A percentile compares a stretch with the other conserved stretches of the same genome.
Conservation (phyloP, 2,113 vertebrate genomes). For the Tinamus guttatus region DNA sequence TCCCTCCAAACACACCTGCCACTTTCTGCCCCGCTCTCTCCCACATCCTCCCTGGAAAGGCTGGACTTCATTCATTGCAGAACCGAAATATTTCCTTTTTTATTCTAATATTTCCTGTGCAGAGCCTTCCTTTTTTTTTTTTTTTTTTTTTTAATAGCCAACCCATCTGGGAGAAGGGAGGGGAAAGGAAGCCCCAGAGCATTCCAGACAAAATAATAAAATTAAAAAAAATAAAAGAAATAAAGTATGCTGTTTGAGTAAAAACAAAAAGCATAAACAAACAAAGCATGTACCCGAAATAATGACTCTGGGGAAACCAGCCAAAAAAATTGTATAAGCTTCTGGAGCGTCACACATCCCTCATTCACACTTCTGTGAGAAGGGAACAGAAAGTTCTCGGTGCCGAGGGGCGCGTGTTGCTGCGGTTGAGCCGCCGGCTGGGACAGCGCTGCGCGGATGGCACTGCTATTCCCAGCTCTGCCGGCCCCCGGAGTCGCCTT, state of each 20-base stretch:
- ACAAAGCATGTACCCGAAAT: conserved; percentile 49
- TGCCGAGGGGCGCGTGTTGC: not conserved
- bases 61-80: conserved; percentile 48
- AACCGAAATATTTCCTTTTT: conserved; percentile 83
- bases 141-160: not conserved
- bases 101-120: conserved; percentile 87
- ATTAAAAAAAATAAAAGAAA: too few species aligned
- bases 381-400: conserved; percentile 10
- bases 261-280: conserved; percentile 44
- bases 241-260: not conserved
- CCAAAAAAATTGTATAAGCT: conserved; percentile 55
- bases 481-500: not conserved
- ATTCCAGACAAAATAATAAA: not conserved
- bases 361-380: not conserved
- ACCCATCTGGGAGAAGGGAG: not conserved
- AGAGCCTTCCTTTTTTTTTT: not conserved
- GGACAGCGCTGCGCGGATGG: not conserved
- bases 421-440: not conserved
- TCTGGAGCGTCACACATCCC: not conserved
- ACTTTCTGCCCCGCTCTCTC: conserved; percentile 45
- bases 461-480: not conserved
- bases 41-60: conserved; percentile 80
- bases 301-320: not conserved
- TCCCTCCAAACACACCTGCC: conserved; percentile 82
- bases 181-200: not conserved